Evolutionary conservation across 2,113 vertebrate genomes (phyloP), one percentile per base, ranked within the genome.

Genomic region (Oryctolagus cuniculus): DNA sequence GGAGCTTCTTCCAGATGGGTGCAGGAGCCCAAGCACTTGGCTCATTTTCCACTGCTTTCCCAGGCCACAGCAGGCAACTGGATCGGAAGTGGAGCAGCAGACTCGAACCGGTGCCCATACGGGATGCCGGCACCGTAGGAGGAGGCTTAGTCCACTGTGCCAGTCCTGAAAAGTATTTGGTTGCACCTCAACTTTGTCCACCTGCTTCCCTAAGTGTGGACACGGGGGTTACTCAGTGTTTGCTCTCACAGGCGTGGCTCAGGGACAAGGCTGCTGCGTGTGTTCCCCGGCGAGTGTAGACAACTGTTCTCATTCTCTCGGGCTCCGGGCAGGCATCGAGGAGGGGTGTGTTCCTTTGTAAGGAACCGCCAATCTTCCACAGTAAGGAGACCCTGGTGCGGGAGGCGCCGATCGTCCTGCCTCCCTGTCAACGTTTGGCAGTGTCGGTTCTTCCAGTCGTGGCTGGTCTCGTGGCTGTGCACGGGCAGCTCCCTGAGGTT

Each of bases 361-460:
- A 58, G 53, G 64, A 87, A 19, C 22, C 27, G 0, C 25, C 17
- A 16, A 15, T 22, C 22, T 81, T 7, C 25, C 51, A 12, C 22
- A 44, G 19, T 3, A 5, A 11, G 5, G 1, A 8, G 0, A 1
- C 22, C 6, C 5, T 16, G 5, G 11, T 0, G 10, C 3, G 1
- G 1, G 27, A 53, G 38, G 19, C 27, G 55, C 74, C 38, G 5
- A 3, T 6, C 4, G 1, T 1, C 36, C 78, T 36, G 0, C 0
- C 0, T 25, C 5, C 29, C 36, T 3, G 44, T 11, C 31, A 3
- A 4, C 53, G 15, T 10, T 82, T 67, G 34, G 16, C 2, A 44
- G 19, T 10, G 29, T 44, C 74, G 0, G 2, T 10, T 80, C 89
- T 58, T 10, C 53, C 25, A 13, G 25, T 53, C 34, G 49, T 49